Conservation (phyloP, 2,888 invertebrate genomes). For the Clivina fossor region DNA sequence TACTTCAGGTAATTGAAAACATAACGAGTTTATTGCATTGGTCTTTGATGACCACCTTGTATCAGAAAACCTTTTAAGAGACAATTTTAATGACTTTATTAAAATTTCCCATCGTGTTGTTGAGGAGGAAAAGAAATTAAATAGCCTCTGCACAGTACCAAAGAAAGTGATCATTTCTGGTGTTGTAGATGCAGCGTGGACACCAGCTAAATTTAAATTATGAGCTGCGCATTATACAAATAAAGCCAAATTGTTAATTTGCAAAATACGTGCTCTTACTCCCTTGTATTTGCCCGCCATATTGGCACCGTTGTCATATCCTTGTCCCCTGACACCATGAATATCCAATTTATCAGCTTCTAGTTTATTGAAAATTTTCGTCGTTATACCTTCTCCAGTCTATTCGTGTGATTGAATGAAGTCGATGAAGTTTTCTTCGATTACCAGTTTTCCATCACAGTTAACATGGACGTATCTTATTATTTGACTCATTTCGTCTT, state of each 20-base stretch:
- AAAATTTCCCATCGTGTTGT: not conserved
- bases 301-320: conserved; percentile 39
- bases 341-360: not conserved
- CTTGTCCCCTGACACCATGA: not conserved
- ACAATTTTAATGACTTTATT: not conserved
- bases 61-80: not conserved
- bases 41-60: not conserved
- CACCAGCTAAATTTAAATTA: not conserved
- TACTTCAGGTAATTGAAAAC: conserved; percentile 4
- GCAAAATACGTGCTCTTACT: conserved; percentile 31
- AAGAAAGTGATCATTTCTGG: conserved; percentile 6
- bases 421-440: conserved; percentile 24
- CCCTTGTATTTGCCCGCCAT: conserved; percentile 36
- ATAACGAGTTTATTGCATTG: conserved; percentile 1
- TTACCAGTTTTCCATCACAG: not conserved
- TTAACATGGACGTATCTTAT: conserved; percentile 5
- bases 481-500: conserved; percentile 32
- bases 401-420: conserved; percentile 22
- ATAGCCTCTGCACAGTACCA: conserved; percentile 5
- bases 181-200: not conserved
- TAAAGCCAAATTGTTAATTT: conserved; percentile 35
- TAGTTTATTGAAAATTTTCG: not conserved
- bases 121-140: not conserved
- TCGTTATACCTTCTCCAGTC: not conserved
- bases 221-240: conserved; percentile 1